Conservation (phyloP, 30 jellyfish, hydroid and myxozoan genomes). For the Cassiopea xamachana region DNA sequence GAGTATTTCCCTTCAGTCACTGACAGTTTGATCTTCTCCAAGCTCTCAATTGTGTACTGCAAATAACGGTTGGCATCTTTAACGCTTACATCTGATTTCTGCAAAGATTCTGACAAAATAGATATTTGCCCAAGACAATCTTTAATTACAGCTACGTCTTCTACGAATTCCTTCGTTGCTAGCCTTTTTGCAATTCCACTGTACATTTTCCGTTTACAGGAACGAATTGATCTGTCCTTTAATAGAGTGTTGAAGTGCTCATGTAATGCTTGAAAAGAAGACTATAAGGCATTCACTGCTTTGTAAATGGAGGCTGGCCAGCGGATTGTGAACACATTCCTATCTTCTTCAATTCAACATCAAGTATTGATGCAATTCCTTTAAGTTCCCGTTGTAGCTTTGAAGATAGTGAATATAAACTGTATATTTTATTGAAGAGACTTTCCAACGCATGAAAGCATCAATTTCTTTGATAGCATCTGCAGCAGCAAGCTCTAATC, state of each 20-base stretch:
- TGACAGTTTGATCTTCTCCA: constrained; percentile 53
- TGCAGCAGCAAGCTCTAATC: constrained; percentile 70
- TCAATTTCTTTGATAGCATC: constrained; percentile 55
- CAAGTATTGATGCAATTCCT: constrained; percentile 41
- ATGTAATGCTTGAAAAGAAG: constrained; percentile 33
- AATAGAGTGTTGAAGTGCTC: neutral
- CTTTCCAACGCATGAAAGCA: constrained; percentile 29
- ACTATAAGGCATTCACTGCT: constrained; percentile 59
- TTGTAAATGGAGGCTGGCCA: constrained; percentile 73
- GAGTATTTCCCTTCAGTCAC: constrained; percentile 48
- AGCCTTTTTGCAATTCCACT: constrained; percentile 41
- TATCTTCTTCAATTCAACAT: constrained; percentile 56
- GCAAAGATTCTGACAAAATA: constrained; percentile 52
- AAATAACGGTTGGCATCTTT: constrained; percentile 44
- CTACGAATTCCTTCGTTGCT: constrained; percentile 46
- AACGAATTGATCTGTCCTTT: neutral
- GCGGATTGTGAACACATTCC: constrained; percentile 62
- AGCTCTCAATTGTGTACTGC: constrained; percentile 36
- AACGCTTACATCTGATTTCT: constrained; percentile 34
- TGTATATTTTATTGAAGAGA: constrained; percentile 37
- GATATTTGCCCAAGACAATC: constrained; percentile 50
- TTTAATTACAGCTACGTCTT: constrained; percentile 52
- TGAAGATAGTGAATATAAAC: constrained; percentile 36
- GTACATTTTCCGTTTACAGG: neutral
- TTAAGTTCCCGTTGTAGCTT: constrained; percentile 53